Percentiles rank a stretch among this genome's conserved stretches.
Conservation (phyloP, 2,888 invertebrate species). For the Clostera curtula region DNA sequence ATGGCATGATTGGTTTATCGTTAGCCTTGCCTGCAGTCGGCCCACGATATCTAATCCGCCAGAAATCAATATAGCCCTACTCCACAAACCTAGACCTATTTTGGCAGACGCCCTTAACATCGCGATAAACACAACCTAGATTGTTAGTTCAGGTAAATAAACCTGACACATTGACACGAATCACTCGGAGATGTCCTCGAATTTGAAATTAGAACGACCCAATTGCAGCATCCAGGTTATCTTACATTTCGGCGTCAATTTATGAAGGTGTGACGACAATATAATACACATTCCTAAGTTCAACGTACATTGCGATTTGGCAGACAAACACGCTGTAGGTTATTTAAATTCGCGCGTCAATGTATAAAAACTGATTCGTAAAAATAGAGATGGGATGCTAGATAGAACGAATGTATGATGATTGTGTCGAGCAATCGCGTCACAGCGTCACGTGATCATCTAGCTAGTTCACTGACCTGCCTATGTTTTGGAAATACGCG, state of each 20-base stretch:
- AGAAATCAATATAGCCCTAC: conserved; percentile 5
- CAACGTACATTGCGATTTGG: conserved; percentile 22
- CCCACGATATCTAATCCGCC: conserved; percentile 1
- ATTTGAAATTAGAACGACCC: conserved; percentile 43
- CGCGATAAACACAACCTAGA: conserved; percentile 26
- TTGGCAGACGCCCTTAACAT: conserved; percentile 25
- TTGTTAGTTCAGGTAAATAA: conserved; percentile 18
- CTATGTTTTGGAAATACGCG: conserved; percentile 64
- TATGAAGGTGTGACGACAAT: conserved; percentile 28
- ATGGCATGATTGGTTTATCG: too few relatives aligned
- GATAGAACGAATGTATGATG: conserved; percentile 31
- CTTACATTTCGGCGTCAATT: conserved; percentile 35
- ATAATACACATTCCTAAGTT: conserved; percentile 15
- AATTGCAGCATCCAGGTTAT: conserved; percentile 54
- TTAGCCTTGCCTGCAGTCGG: too few relatives aligned
- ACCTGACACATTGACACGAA: conserved; percentile 38
- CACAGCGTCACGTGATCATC: conserved; percentile 64
- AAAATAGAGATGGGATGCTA: conserved; percentile 41
- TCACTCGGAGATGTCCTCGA: conserved; percentile 32
- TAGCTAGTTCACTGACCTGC: conserved; percentile 57
- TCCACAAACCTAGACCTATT: conserved; percentile 26
- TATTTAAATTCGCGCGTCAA: conserved; percentile 21
- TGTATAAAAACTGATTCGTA: conserved; percentile 29
- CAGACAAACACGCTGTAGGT: conserved; percentile 6
- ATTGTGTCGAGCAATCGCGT: conserved; percentile 42